Base-by-base conservation (phyloP, 53 echinoderm and acorn worm species). In the Antedon mediterranea region DNA sequence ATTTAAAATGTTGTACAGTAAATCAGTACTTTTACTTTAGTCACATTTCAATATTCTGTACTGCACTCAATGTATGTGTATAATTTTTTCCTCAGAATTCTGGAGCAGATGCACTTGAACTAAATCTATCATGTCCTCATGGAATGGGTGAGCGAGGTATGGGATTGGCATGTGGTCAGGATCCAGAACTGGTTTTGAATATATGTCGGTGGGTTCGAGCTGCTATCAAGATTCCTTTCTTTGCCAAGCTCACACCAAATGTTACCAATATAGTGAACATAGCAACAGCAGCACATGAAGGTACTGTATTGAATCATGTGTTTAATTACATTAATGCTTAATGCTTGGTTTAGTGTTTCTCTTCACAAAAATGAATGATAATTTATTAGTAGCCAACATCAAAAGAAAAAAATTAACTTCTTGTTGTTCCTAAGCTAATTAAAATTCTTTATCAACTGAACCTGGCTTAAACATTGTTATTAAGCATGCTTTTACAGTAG, bases 71-170 rank as follows among this genome's bases (percentile, higher is more conserved):
- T n/a, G n/a, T n/a, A n/a, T n/a, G 37, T 37, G 4, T 37, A 11
- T 37, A 37, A 37, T 37, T 37, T 37, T 6, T 37, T 37, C 37
- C 11, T 37, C 75, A 98, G 98, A 86, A 85, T n/a, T 86, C 88
- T 71, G 90, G 90, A 75, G 86, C 98, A 3, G 98, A 98, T 83
- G 98, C 92, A 33, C 84, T 98, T 13, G 98, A 98, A 77, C 71
- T 98, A 79, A 98, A 98, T 81, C 84, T 98, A 31, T 98, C 98
- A 71, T 98, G 98, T 75, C 98, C 98, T 32, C 98, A 98, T 81
- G 98, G 98, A 26, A 98, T 98, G 98, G 98, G 98, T 34, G 98
- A 98, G 87, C 79, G 85, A 33, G 98, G 98, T 0, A 98, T 98
- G 98, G 98, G 98, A 27, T 81, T 98, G 26, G 98, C 98, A 42